Evolutionary conservation across 2,797 vertebrate species (phyloP).

Genomic region (Syngnathus rostellatus): DNA sequence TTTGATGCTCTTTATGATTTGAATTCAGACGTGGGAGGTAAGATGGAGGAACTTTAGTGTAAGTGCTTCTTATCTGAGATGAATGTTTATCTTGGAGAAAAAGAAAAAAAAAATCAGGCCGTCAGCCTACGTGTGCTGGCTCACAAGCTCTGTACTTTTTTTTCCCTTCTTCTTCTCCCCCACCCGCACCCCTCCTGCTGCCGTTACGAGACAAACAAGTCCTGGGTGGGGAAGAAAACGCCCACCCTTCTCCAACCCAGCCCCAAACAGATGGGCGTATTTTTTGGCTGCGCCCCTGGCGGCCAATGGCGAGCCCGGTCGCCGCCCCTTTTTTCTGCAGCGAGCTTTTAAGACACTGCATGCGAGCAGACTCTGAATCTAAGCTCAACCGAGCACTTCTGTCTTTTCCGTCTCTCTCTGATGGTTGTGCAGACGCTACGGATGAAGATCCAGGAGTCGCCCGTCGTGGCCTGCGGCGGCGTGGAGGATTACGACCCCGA

Average conservation of each 20-base stretch:
- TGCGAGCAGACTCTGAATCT: conserved; percentile 58
- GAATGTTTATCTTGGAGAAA: conserved; percentile 17
- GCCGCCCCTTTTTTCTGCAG: conserved; percentile 39
- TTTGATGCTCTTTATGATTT: neutral
- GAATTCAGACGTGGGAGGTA: neutral
- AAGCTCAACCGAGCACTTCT: conserved; percentile 44
- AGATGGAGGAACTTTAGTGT: neutral
- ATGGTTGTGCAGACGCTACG: conserved; percentile 73
- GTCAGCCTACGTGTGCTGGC: conserved; percentile 60
- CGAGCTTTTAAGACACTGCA: conserved; percentile 11
- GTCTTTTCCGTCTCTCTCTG: conserved; percentile 38
- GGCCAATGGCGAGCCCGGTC: conserved; percentile 56
- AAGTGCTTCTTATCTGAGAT: conserved; percentile 3
- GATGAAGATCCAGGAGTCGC: conserved; percentile 96
- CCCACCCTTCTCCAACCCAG: conserved; percentile 22
- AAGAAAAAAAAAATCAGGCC: conserved; percentile 22
- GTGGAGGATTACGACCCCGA: conserved; percentile 67
- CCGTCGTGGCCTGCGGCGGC: conserved; percentile 50
- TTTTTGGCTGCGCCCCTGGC: conserved; percentile 48
- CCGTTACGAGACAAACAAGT: conserved; percentile 65
- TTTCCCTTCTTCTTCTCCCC: conserved; percentile 19
- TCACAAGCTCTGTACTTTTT: conserved; percentile 43
- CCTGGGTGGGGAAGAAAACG: conserved; percentile 35
- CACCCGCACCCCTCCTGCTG: conserved; percentile 10
- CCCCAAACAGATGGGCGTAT: conserved; percentile 58